A percentile compares a stretch with the other conserved stretches of the same genome.
Evolutionary conservation across 2,888 invertebrate species (phyloP).

Genomic region (Chaetoderma sp.): DNA sequence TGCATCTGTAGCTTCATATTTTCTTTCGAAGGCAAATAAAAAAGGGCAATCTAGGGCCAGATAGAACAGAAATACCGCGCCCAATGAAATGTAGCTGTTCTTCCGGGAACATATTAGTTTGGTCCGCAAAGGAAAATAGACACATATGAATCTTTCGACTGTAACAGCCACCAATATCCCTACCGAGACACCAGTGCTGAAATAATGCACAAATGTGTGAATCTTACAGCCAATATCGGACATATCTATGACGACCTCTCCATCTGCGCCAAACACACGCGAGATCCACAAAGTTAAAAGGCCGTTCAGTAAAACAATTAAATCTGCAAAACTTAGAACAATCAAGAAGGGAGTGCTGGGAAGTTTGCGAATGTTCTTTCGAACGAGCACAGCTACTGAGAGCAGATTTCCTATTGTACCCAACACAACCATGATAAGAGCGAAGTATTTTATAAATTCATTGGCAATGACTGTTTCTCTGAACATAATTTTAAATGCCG

Average conservation of each 20-base stretch:
- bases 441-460: no score
- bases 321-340: neutral
- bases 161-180: constrained; percentile 4
- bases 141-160: neutral
- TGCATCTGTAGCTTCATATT: no score
- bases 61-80: neutral
- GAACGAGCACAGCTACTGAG: no score
- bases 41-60: no score
- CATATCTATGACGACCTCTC: neutral
- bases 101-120: neutral
- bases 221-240: constrained; percentile 6
- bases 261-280: neutral
- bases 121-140: constrained; percentile 1
- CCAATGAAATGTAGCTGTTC: neutral
- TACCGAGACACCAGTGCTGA: neutral
- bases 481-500: no score
- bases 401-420: no score
- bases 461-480: no score
- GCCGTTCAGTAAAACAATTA: neutral
- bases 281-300: constrained; percentile 2
- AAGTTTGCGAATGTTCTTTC: no score
- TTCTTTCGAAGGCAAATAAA: no score
- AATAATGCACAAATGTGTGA: neutral
- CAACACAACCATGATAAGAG: no score
- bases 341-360: no score